Percentiles rank a stretch among this genome's conserved stretches.
phyloP scores from a whole-genome alignment of 2,113 vertebrate species.

The Syrrhaptes paradoxus region DNA sequence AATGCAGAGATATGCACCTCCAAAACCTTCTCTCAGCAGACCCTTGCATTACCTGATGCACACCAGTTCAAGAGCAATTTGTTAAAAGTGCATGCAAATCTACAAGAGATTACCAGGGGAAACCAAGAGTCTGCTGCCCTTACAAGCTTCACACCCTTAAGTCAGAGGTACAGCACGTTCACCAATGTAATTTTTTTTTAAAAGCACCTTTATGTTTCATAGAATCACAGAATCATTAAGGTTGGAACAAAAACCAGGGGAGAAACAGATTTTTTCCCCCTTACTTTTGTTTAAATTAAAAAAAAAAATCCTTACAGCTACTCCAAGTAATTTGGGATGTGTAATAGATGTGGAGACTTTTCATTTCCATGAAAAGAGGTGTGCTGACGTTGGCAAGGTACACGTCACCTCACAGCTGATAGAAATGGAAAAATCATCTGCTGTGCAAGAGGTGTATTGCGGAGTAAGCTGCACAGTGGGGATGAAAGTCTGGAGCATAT shows the following conservation, averaged over 20 bases:
- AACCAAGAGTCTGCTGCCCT: background rate
- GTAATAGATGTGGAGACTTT: background rate
- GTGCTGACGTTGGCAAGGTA: background rate
- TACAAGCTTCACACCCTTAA: background rate
- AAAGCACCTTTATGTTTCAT: background rate
- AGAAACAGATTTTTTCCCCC: background rate
- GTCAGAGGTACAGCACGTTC: background rate
- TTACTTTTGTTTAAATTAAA: background rate
- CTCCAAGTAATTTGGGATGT: background rate
- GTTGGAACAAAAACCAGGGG: background rate
- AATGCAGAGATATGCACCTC: background rate
- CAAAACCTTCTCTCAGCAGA: background rate
- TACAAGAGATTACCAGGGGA: background rate
- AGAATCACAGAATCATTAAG: too few relatives aligned
- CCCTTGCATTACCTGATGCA: background rate
- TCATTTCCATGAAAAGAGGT: background rate
- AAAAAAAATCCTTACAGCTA: background rate
- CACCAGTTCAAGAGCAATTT: background rate
- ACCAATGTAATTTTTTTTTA: background rate
- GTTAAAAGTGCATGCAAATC: background rate
- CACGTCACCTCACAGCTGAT: background rate
- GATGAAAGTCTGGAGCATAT: background rate
- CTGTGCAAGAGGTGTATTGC: background rate
- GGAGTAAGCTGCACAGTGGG: background rate
- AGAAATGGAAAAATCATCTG: background rate